Conservation (phyloP, 1,140 invertebrate genomes). For the Bombus balteatus region DNA sequence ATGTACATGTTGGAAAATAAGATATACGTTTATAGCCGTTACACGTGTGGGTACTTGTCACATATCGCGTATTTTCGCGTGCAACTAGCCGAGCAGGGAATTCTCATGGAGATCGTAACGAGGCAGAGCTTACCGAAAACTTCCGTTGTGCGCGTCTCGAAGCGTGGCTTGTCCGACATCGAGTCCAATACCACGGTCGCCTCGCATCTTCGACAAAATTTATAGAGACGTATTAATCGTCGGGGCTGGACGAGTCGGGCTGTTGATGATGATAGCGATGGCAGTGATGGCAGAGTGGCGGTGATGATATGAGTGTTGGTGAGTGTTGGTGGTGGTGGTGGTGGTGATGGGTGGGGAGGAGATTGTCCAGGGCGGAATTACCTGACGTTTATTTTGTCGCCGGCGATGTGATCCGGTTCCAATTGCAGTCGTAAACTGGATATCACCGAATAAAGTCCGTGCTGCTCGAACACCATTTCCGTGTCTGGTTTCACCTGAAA, state of each 20-base stretch:
- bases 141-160: conserved; percentile 71
- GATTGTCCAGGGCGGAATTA: conserved; percentile 59
- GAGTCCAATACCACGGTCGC: conserved; percentile 69
- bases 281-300: not conserved
- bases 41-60: not conserved
- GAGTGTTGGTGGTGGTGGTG: not conserved
- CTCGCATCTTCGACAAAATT: conserved; percentile 73
- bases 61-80: too few species aligned
- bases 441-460: conserved; percentile 74
- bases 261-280: conserved; percentile 20
- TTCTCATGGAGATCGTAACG: not conserved
- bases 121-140: conserved; percentile 74
- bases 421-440: conserved; percentile 79
- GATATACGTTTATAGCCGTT: too few species aligned
- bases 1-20: too few species aligned
- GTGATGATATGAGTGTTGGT: not conserved
- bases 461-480: conserved; percentile 68
- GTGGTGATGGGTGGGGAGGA: not conserved
- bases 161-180: conserved; percentile 58
- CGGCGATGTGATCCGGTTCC: conserved; percentile 76
- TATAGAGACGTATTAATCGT: conserved; percentile 46
- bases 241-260: not conserved
- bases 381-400: conserved; percentile 80
- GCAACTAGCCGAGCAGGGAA: not conserved
- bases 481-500: conserved; percentile 77